Conservation (phyloP, 2,113 vertebrate species). For the Limanda limanda region DNA sequence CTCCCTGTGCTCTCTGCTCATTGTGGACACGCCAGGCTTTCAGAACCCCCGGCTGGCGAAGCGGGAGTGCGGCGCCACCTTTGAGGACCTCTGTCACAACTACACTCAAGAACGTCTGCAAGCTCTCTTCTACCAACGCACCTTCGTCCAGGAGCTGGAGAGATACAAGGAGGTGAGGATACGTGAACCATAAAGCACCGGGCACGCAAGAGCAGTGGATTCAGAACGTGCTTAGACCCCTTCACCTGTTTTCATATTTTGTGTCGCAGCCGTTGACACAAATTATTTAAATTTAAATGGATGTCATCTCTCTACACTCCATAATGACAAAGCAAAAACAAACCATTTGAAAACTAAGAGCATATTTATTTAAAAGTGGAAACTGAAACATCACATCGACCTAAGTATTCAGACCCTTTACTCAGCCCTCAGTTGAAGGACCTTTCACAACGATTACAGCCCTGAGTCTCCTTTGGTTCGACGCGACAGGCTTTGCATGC, state of each 20-base stretch:
- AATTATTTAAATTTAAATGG: not conserved
- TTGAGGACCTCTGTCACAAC: constrained; percentile 98
- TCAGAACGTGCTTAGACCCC: not conserved
- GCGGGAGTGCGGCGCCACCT: constrained; percentile 87
- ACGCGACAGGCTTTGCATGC: too few relatives aligned
- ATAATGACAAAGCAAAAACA: too few relatives aligned
- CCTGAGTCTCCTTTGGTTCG: too few relatives aligned
- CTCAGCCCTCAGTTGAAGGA: too few relatives aligned
- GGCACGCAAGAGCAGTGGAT: not conserved
- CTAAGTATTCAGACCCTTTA: too few relatives aligned
- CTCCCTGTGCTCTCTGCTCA: constrained; percentile 92
- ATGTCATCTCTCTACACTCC: too few relatives aligned
- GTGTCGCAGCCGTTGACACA: not conserved
- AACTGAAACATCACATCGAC: too few relatives aligned
- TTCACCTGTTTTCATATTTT: not conserved
- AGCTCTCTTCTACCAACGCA: constrained; percentile 92
- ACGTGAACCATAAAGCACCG: constrained; percentile 1
- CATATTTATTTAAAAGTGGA: too few relatives aligned
- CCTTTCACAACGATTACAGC: too few relatives aligned
- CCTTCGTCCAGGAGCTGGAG: constrained; percentile 93
- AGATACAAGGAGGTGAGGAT: constrained; percentile 92
- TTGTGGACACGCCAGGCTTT: constrained; percentile 95
- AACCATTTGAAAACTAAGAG: too few relatives aligned
- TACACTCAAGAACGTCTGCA: constrained; percentile 96
- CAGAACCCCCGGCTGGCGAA: constrained; percentile 92